phyloP scores from a whole-genome alignment of 30 jellyfish, hydroid and myxozoan genomes.

The Morbakka virulenta region DNA sequence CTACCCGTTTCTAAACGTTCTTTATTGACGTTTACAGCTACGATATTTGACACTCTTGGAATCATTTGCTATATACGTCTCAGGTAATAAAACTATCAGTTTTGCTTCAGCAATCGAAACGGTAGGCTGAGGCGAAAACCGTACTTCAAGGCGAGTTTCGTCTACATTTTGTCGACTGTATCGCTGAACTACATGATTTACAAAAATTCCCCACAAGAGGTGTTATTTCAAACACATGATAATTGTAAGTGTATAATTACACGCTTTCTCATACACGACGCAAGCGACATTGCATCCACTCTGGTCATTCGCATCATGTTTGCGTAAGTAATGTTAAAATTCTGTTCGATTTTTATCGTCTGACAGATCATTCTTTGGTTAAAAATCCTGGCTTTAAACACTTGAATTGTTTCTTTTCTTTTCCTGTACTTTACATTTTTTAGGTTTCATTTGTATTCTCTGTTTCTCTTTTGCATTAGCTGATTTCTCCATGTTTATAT shows the following conservation, averaged over 20 bases:
- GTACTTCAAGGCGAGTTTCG: not conserved
- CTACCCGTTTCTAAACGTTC: too few relatives aligned
- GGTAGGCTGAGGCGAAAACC: not conserved
- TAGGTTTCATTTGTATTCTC: too few relatives aligned
- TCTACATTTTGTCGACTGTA: not conserved
- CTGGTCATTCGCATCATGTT: not conserved
- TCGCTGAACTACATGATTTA: not conserved
- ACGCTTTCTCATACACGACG: not conserved
- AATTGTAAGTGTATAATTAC: not conserved
- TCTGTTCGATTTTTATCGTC: not conserved
- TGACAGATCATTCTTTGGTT: too few relatives aligned
- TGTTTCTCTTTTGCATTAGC: too few relatives aligned
- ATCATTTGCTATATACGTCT: not conserved
- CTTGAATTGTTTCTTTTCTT: too few relatives aligned
- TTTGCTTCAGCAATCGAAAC: not conserved
- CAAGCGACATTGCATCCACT: not conserved
- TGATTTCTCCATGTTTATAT: too few relatives aligned
- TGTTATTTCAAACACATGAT: not conserved
- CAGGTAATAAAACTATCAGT: not conserved
- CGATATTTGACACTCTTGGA: constrained; percentile 10
- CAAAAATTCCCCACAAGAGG: not conserved
- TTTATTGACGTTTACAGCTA: not conserved
- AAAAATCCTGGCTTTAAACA: too few relatives aligned
- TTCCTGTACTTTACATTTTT: too few relatives aligned
- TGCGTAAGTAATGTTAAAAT: not conserved